Evolutionary conservation across 1,140 invertebrate species (phyloP), one percentile per base, ranked within the genome.

Genomic region (Leptinotarsa texana): DNA sequence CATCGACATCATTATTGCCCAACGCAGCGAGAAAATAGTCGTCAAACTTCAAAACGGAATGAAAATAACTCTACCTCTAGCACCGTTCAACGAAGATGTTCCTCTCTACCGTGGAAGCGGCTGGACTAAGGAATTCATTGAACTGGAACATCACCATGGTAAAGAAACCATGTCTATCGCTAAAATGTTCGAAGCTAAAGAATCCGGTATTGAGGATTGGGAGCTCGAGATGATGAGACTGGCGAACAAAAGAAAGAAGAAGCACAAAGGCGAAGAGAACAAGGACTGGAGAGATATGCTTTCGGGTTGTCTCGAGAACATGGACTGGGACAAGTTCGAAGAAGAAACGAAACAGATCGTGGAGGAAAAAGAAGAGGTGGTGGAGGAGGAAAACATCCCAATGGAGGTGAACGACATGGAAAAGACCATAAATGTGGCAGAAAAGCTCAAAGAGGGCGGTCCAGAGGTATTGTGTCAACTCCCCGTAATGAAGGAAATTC

Each of bases 101-200:
- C 88, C 90, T 13, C 74, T 91, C 2, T 90, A 89, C 82, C 87
- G 89, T 72, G 87, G 90, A n/a, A 89, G 91, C 81, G 88, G 85
- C n/a, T 86, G 89, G 91, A 83, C 84, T 84, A 66, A 89, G 88
- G 80, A 88, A 88, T 72, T 89, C 83, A 77, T 92, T 88, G 84
- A 91, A 87, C 80, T 92, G 89, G 81, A 87, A 87, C 79, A 88
- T 88, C 88, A 83, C 86, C 80, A 83, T 87, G 84, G 82, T 83
- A 84, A 84, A 88, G 80, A 85, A 89, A 89, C 75, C 76, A 90
- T 88, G 63, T 87, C 86, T 11, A 89, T 90, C 69, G 92, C 91
- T 75, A 92, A 91, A 84, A 89, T 93, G 75, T 94, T 94, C 82
- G 92, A 94, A 86, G 91, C 91, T 49, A 93, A 93, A 82, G 92